phyloP scores from a whole-genome alignment of 2,113 vertebrate species.

The Tetrax tetrax region DNA sequence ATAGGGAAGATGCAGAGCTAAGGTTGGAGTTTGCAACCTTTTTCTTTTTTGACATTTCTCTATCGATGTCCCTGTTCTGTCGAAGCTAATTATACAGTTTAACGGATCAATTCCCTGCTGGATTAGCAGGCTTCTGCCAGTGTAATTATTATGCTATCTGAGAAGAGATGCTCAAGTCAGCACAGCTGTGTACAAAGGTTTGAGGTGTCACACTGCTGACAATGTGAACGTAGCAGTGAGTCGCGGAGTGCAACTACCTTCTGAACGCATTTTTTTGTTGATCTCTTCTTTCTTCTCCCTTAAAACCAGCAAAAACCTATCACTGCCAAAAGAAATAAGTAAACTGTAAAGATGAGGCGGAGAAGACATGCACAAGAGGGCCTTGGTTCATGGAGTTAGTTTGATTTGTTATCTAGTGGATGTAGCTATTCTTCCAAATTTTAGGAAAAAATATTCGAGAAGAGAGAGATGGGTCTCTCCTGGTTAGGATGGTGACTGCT shows the following conservation, averaged over 20 bases:
- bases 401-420: neutral
- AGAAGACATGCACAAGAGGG: neutral
- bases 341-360: neutral
- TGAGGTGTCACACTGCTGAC: neutral
- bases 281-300: neutral
- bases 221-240: neutral
- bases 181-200: neutral
- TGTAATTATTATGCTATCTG: neutral
- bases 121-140: constrained; percentile 4
- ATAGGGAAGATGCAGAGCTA: neutral
- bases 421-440: neutral
- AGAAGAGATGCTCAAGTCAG: neutral
- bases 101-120: constrained; percentile 24
- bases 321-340: neutral
- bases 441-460: neutral
- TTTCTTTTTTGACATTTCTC: neutral
- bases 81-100: constrained; percentile 8
- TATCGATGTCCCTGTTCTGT: constrained; percentile 12
- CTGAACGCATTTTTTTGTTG: neutral
- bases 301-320: neutral
- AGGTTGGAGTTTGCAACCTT: neutral
- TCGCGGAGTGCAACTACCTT: too few relatives aligned
- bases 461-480: neutral
- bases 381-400: neutral
- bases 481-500: neutral